These are phyloP conservation scores for Alca torda DNA, from an alignment of 2,797 vertebrate species.

Conservation along the genomic window DNA sequence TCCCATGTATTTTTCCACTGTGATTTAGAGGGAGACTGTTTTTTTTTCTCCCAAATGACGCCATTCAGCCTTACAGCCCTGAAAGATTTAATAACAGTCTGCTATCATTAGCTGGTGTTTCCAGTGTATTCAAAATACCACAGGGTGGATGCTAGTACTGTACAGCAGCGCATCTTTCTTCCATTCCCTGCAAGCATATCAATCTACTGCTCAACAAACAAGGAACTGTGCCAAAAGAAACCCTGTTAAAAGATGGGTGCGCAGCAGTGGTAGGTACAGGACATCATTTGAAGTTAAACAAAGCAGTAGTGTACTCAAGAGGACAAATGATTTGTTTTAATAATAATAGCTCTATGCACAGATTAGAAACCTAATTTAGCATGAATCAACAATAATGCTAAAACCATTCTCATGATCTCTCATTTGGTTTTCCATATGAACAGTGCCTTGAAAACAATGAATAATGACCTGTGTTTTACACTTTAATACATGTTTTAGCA, in stretches of 20 bases:
- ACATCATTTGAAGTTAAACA: background rate
- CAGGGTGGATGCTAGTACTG: background rate
- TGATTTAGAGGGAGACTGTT: background rate
- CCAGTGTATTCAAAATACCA: background rate
- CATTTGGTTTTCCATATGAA: slow-evolving; percentile 27
- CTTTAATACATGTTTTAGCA: background rate
- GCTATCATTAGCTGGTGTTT: background rate
- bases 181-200: background rate
- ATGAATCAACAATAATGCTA: slow-evolving; percentile 16
- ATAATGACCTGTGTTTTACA: background rate
- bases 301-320: background rate
- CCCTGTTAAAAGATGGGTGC: background rate
- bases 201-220: slow-evolving; percentile 10
- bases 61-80: background rate
- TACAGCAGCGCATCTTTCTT: background rate
- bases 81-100: slow-evolving; percentile 6
- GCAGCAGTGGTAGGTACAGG: background rate
- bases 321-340: slow-evolving; percentile 36
- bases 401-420: slow-evolving; percentile 22
- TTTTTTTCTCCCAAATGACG: background rate
- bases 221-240: slow-evolving; percentile 6
- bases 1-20: background rate
- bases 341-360: background rate
- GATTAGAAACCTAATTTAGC: slow-evolving; percentile 53
- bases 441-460: slow-evolving; percentile 4